Conservation (phyloP, 2,888 invertebrate species). For the Alcis repandata region DNA sequence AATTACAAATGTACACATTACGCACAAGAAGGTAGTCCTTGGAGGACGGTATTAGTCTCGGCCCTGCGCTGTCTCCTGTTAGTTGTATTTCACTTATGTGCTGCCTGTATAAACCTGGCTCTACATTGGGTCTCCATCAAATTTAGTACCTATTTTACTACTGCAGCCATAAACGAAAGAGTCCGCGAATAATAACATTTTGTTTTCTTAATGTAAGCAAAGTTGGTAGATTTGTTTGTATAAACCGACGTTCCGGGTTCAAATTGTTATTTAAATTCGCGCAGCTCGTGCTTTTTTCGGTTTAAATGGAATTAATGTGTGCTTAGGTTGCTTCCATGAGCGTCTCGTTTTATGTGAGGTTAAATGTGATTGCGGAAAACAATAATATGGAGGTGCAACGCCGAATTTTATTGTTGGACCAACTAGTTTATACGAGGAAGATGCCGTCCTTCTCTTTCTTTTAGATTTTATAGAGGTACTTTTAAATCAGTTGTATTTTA, state of each 20-base stretch:
- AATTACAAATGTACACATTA: too few relatives aligned
- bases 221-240: slow-evolving; percentile 66
- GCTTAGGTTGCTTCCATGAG: slow-evolving; percentile 27
- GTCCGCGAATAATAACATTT: slow-evolving; percentile 64
- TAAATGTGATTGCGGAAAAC: neutral
- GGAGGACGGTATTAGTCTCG: too few relatives aligned
- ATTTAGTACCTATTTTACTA: neutral
- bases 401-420: too few relatives aligned
- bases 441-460: too few relatives aligned
- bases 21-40: too few relatives aligned
- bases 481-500: too few relatives aligned
- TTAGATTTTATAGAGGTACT: neutral
- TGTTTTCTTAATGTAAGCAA: slow-evolving; percentile 70
- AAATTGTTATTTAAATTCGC: slow-evolving; percentile 77
- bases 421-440: too few relatives aligned
- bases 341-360: neutral
- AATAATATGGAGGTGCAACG: too few relatives aligned
- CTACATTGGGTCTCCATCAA: neutral
- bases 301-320: slow-evolving; percentile 44
- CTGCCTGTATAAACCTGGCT: too few relatives aligned
- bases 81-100: too few relatives aligned
- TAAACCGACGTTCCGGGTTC: slow-evolving; percentile 48
- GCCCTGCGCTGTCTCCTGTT: too few relatives aligned
- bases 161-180: slow-evolving; percentile 50
- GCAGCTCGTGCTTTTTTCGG: slow-evolving; percentile 52